Evolutionary conservation across 2,113 vertebrate genomes (phyloP).

Genomic region (Trichechus manatus): DNA sequence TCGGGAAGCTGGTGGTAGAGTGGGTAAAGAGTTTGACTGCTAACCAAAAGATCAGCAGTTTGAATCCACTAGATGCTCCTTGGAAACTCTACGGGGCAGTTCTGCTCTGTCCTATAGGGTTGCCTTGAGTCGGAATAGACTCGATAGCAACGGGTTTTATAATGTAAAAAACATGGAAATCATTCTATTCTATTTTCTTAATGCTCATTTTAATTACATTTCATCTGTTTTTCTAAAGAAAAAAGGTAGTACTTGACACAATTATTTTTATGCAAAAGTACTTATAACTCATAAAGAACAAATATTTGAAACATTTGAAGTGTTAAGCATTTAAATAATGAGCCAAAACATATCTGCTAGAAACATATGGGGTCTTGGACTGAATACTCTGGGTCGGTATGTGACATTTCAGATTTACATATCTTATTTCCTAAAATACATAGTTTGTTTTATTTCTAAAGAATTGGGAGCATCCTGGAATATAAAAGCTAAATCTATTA

Average conservation of each 20-base stretch:
- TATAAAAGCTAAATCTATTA: constrained; percentile 32
- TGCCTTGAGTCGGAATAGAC: no score
- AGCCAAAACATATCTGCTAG: not conserved
- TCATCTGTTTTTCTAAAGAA: not conserved
- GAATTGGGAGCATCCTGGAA: not conserved
- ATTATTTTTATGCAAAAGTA: not conserved
- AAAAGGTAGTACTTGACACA: not conserved
- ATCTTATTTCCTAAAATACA: not conserved
- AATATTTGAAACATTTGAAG: constrained; percentile 18
- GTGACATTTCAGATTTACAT: constrained; percentile 51
- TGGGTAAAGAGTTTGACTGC: no score
- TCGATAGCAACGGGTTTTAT: no score
- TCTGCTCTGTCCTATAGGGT: no score
- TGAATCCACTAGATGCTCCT: no score
- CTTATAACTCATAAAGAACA: not conserved
- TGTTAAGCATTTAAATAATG: not conserved
- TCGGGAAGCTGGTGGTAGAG: no score
- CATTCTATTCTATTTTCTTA: not conserved
- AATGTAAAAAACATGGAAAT: not conserved
- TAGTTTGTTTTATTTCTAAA: not conserved
- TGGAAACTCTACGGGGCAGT: no score
- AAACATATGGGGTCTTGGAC: not conserved
- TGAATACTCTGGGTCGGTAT: not conserved
- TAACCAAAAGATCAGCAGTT: no score
- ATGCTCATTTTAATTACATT: constrained; percentile 32